These are phyloP conservation scores for Nomada ferruginata DNA, from an alignment of 2,888 invertebrate species.

Conservation along the genomic window DNA sequence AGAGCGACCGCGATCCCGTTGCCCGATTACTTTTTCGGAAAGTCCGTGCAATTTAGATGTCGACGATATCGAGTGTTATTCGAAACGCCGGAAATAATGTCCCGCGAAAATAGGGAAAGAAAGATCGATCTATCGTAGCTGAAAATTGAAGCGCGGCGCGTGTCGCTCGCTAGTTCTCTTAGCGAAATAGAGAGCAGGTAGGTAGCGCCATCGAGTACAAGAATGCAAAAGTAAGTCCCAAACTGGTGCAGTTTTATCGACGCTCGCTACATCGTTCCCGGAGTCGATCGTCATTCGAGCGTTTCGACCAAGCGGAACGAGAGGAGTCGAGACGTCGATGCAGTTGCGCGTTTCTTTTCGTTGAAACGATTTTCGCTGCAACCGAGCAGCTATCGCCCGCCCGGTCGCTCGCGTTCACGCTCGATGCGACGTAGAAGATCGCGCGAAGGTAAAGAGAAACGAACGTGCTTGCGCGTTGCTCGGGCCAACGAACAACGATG, in stretches of 20 bases:
- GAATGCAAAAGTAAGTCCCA: not conserved
- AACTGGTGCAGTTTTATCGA: slow-evolving; percentile 25
- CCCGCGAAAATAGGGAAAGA: too few relatives aligned
- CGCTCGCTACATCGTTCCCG: slow-evolving; percentile 3
- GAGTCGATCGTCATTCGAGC: not conserved
- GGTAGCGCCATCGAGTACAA: slow-evolving; percentile 31
- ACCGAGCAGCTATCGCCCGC: not conserved
- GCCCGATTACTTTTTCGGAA: not conserved
- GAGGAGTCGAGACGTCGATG: not conserved
- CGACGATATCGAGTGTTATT: too few relatives aligned
- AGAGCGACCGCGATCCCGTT: not conserved
- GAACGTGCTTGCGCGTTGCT: slow-evolving; percentile 50
- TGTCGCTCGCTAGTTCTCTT: too few relatives aligned
- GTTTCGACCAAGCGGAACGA: not conserved
- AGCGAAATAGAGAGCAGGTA: not conserved
- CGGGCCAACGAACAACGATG: slow-evolving; percentile 74
- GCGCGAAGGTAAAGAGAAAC: slow-evolving; percentile 56
- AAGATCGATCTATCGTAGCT: too few relatives aligned
- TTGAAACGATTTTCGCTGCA: not conserved
- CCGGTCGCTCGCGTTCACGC: slow-evolving; percentile 22
- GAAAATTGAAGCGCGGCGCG: too few relatives aligned
- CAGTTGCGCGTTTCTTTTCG: not conserved
- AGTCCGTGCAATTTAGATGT: not conserved
- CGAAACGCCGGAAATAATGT: too few relatives aligned
- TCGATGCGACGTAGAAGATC: slow-evolving; percentile 34